Percentiles rank a stretch among this genome's conserved stretches.
These are phyloP conservation scores for Drosophila glabriapex DNA, from an alignment of 2,888 invertebrate genomes.

Conservation along the genomic window DNA sequence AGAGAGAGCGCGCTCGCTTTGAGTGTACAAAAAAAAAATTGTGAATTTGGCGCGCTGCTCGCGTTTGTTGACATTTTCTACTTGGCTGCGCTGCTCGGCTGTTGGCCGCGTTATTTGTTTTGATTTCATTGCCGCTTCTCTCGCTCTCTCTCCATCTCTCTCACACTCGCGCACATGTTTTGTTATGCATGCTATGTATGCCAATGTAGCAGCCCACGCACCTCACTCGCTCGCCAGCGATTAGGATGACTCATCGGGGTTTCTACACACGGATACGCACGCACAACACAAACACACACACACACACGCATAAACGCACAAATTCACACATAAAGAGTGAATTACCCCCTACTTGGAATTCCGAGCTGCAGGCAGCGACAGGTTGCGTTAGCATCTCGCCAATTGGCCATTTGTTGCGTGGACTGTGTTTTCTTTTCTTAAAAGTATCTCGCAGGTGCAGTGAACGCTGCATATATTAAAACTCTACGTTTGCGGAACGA, in stretches of 20 bases:
- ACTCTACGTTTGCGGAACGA: too few relatives aligned
- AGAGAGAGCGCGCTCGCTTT: constrained; percentile 7
- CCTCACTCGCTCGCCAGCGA: constrained; percentile 30
- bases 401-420: constrained; percentile 53
- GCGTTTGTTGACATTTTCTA: constrained; percentile 74
- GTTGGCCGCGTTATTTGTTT: constrained; percentile 66
- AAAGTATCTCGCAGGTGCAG: constrained; percentile 39
- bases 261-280: constrained; percentile 73
- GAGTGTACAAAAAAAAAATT: constrained; percentile 30
- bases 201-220: constrained; percentile 62
- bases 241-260: constrained; percentile 84
- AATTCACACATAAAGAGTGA: constrained; percentile 1
- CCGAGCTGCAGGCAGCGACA: constrained; percentile 35
- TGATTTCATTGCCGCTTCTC: constrained; percentile 49
- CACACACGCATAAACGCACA: not conserved
- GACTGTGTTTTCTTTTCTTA: not conserved
- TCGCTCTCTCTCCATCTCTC: constrained; percentile 1
- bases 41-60: constrained; percentile 80
- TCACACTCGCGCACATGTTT: constrained; percentile 54
- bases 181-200: constrained; percentile 62
- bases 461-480: not conserved
- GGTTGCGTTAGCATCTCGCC: constrained; percentile 38
- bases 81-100: constrained; percentile 38
- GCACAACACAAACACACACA: constrained; percentile 19
- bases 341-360: constrained; percentile 56